These are phyloP conservation scores for Rhopilema esculentum DNA, from an alignment of 30 jellyfish, hydroid and myxozoan genomes.

Conservation along the genomic window DNA sequence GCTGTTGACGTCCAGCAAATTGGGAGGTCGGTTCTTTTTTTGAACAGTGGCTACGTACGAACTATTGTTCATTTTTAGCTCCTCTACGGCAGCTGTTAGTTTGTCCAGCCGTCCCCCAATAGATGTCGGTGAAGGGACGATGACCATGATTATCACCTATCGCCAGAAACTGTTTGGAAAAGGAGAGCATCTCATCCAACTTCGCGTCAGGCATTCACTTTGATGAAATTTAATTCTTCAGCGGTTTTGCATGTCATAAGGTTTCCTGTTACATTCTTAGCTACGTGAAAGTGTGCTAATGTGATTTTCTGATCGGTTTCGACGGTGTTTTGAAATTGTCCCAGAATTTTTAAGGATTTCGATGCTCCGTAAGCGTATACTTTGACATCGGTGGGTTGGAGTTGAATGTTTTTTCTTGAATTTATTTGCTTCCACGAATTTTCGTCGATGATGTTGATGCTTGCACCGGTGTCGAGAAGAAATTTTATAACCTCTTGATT, in stretches of 20 bases:
- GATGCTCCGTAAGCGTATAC: conserved; percentile 8
- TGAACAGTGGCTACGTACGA: too few species aligned
- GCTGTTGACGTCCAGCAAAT: too few species aligned
- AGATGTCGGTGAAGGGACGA: too few species aligned
- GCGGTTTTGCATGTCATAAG: background rate
- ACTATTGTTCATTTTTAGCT: too few species aligned
- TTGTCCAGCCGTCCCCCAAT: too few species aligned
- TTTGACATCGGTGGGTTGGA: background rate
- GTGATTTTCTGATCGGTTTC: background rate
- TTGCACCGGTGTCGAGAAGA: conserved; percentile 4
- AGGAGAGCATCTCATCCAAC: too few species aligned
- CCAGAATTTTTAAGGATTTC: background rate
- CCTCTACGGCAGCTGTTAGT: too few species aligned
- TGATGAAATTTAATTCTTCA: conserved; percentile 6
- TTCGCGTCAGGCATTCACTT: background rate
- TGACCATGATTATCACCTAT: too few species aligned
- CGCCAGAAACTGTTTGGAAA: too few species aligned
- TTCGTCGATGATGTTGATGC: too few species aligned
- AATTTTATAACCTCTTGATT: background rate
- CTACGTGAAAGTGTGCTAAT: background rate
- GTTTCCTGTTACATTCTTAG: background rate
- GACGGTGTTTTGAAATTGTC: background rate
- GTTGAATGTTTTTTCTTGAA: background rate
- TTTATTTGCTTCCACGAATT: background rate
- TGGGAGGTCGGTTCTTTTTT: too few species aligned